phyloP scores from a whole-genome alignment of 2,888 invertebrate species.

The Acanthacorydalis orientalis region DNA sequence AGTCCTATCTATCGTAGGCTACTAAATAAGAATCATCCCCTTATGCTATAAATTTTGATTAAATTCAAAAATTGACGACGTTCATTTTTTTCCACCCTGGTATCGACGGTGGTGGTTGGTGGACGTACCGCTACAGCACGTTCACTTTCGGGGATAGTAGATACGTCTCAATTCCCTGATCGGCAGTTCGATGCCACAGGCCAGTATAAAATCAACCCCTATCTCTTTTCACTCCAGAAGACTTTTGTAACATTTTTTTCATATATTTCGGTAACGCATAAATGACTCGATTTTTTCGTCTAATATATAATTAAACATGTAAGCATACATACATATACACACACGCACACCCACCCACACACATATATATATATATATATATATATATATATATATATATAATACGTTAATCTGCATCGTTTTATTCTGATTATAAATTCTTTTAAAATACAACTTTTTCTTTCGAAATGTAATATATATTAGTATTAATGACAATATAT shows the following conservation, averaged over 20 bases:
- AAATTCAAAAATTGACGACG: constrained; percentile 11
- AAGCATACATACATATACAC: neutral
- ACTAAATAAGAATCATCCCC: constrained; percentile 10
- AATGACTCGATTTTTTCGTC: neutral
- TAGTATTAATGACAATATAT: too few relatives aligned
- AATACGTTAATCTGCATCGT: too few relatives aligned
- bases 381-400: too few relatives aligned
- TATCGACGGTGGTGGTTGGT: neutral
- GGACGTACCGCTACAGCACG: too few relatives aligned
- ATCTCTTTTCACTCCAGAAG: too few relatives aligned
- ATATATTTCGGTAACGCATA: neutral
- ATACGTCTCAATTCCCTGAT: constrained; percentile 7
- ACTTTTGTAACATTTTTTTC: too few relatives aligned
- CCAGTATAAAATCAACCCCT: too few relatives aligned
- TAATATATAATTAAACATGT: neutral
- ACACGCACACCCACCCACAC: neutral
- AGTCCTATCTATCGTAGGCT: neutral
- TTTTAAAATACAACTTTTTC: too few relatives aligned
- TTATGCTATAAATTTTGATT: constrained; percentile 11
- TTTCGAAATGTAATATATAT: too few relatives aligned
- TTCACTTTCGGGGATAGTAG: neutral
- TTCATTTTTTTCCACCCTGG: constrained; percentile 9
- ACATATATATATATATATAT: neutral
- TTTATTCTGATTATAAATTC: too few relatives aligned
- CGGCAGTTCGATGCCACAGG: constrained; percentile 2